Base-by-base conservation (phyloP, 1,140 invertebrate species). In the Drosophila parvula region DNA sequence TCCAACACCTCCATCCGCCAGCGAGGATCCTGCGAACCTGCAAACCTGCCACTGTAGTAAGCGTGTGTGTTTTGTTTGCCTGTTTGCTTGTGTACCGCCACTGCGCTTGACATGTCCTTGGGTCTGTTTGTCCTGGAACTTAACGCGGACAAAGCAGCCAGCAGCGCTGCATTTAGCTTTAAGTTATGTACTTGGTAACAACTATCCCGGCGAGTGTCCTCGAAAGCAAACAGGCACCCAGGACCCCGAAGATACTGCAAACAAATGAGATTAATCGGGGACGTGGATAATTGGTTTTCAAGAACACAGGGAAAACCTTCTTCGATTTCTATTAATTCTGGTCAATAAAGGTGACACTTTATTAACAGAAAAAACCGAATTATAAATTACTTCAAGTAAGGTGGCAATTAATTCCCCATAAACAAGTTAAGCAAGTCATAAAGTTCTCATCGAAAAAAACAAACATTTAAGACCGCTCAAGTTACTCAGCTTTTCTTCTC, bases 71-170 rank as follows among this genome's bases (percentile, higher is more conserved):
- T 82, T 73, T 76, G 63, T 67, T 82, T 77, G 76, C 81, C 73
- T 78, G 78, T 14, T 11, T 38, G 12, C 30, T 16, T 44, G n/a
- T 69, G 83, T 77, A 76, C 68, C 68, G 61, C 16, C 56, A 58
- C 84, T 88, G 83, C 84, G 80, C 80, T 84, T 89, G 84, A 88
- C 84, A 88, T 88, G 84, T 88, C 84, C 84, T 88, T 84, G 74
- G 84, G 84, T 84, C 79, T 88, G 84, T 88, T 88, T 88, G 74
- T 75, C 73, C 65, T 84, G 74, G 76, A 88, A 89, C 83, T 88
- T 75, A 88, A 88, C 80, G 74, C 78, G 48, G 53, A 47, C 67
- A 38, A 22, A 28, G 38, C 27, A 70, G 34, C 30, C 16, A 44
- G 36, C 3, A 1, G 5, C 41, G 78, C 41, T 75, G 57, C 61